Evolutionary conservation across 2,113 vertebrate species (phyloP), one percentile per base, ranked within the genome.

Genomic region (Acanthisitta chloris): DNA sequence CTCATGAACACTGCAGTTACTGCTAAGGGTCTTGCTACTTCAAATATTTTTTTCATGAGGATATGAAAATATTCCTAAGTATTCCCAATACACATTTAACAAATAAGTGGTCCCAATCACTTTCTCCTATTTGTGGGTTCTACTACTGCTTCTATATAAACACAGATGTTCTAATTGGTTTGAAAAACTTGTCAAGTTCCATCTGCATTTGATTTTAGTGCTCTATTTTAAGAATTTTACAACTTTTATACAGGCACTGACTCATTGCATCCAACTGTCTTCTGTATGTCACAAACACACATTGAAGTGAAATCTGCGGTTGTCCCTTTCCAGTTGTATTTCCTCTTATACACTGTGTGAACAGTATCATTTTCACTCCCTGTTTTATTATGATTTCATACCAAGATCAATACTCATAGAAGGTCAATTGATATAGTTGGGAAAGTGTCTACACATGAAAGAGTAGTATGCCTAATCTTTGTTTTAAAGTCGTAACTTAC

Each of bases 311-410:
- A 67, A 57, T 14, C 2, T 5, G 5, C 43, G 29, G 46, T 33
- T 42, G 9, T 34, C 9, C 0, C 0, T 45, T 40, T 72, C 40
- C 15, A 33, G 20, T 36, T 4, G 18, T 7, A 18, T 18, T 36
- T 23, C 6, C 17, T 62, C 13, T 42, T 71, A 31, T 7, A 55
- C 26, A 33, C 17, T 10, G 4, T 28, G 15, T 23, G 15, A 86
- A 58, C 17, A 71, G 9, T 17, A 71, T 28, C 0, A 8, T 51
- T 70, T 89, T 55, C 43, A 38, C 33, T 66, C 3, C 2, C 48
- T 54, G 48, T 85, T 83, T 81, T 79, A 8, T 83, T 72, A 25
- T 25, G 14, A 48, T 57, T 80, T 29, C 11, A 45, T 17, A 62
- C 9, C 14, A 40, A 9, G 48, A 10, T 58, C 24, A 51, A 19